A percentile compares a stretch with the other conserved stretches of the same genome.
These are phyloP conservation scores for Cuculus canorus DNA, from an alignment of 2,797 vertebrate species.

Conservation along the genomic window DNA sequence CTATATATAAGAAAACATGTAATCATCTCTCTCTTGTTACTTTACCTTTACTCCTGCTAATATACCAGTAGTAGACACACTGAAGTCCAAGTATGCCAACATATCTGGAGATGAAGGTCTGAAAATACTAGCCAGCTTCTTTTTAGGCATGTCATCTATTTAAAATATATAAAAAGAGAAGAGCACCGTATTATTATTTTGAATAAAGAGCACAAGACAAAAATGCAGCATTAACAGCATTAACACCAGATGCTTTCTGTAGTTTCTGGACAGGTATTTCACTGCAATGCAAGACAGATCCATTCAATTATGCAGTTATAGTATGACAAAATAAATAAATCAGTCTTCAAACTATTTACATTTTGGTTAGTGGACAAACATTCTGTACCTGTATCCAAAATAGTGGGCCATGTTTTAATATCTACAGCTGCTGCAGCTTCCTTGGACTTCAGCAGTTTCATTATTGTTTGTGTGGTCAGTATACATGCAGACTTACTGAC, in stretches of 20 bases:
- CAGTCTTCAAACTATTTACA: not conserved
- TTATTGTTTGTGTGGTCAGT: conserved; percentile 94
- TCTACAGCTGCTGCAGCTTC: conserved; percentile 93
- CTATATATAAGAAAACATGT: not conserved
- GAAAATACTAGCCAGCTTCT: conserved; percentile 87
- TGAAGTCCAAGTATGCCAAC: conserved; percentile 97
- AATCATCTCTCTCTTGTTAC: not conserved
- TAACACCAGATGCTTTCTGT: not conserved
- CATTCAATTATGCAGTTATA: not conserved
- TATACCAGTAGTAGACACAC: conserved; percentile 96
- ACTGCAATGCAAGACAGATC: not conserved
- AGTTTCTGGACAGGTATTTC: not conserved
- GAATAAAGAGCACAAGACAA: not conserved
- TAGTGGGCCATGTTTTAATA: conserved; percentile 91
- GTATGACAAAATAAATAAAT: not conserved
- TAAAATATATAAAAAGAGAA: not conserved
- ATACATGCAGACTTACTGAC: conserved; percentile 96
- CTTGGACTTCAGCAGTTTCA: conserved; percentile 94
- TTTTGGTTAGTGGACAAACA: not conserved
- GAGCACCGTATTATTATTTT: not conserved
- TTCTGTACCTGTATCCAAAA: conserved; percentile 89
- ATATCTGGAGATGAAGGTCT: conserved; percentile 90
- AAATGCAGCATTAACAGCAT: not conserved
- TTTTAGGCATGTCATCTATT: conserved; percentile 94
- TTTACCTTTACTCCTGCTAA: conserved; percentile 94